Evolutionary conservation across 2,113 vertebrate species (phyloP).

Genomic region (Pan paniscus): DNA sequence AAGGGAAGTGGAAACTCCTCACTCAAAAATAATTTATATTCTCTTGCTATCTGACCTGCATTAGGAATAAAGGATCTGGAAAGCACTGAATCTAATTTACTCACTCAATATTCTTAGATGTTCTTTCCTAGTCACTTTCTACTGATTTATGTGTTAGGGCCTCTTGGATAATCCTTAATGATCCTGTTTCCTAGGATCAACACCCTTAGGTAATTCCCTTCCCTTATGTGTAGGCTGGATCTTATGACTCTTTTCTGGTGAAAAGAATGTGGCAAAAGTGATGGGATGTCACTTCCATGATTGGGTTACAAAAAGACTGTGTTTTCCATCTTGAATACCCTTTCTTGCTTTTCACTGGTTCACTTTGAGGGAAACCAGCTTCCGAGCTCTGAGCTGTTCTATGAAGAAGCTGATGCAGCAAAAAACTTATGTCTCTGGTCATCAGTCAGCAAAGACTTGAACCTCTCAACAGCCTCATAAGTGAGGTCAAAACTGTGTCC

Average conservation of each 20-base stretch:
- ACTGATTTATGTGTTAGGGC: not conserved
- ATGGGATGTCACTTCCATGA: not conserved
- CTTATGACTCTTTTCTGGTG: not conserved
- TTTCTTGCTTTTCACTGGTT: not conserved
- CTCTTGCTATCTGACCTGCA: not conserved
- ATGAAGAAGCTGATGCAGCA: not conserved
- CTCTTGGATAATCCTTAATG: not conserved
- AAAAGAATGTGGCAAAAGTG: not conserved
- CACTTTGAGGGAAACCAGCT: not conserved
- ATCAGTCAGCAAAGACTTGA: not conserved
- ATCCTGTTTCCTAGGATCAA: not conserved
- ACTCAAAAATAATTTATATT: constrained; percentile 64
- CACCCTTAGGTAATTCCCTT: not conserved
- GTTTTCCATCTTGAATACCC: not conserved
- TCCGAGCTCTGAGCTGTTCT: not conserved
- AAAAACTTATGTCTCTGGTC: not conserved
- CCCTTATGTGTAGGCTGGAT: not conserved
- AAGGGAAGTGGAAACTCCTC: constrained; percentile 57
- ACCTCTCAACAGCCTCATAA: not conserved
- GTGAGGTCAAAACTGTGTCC: not conserved
- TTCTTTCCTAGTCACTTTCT: constrained; percentile 14
- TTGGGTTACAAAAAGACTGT: not conserved
- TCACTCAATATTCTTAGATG: not conserved
- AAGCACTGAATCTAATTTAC: constrained; percentile 7
- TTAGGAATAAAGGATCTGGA: not conserved